These are phyloP conservation scores for Hyphantria cunea DNA, from an alignment of 1,140 invertebrate species.

Conservation along the genomic window DNA sequence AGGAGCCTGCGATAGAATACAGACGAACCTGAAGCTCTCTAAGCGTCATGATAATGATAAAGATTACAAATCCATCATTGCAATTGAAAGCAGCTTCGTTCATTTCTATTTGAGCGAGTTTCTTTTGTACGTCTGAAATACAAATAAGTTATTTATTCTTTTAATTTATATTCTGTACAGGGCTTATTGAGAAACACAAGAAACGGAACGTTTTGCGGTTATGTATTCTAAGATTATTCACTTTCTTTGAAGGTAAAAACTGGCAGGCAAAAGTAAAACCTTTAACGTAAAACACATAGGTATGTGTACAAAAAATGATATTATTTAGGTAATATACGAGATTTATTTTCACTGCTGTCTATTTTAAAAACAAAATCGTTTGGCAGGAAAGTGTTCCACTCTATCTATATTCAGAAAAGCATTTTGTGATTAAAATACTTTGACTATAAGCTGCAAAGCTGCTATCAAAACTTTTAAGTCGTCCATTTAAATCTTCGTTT, in stretches of 20 bases:
- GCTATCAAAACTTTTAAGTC: background rate
- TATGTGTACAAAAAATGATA: no score
- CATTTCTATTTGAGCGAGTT: slow-evolving; percentile 19
- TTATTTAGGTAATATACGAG: no score
- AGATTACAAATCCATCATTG: no score
- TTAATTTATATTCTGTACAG: slow-evolving; percentile 27
- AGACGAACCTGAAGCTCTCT: no score
- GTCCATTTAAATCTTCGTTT: background rate
- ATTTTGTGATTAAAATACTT: background rate
- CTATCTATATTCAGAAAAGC: background rate
- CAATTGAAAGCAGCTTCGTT: background rate
- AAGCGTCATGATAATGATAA: no score
- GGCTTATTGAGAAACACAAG: slow-evolving; percentile 14
- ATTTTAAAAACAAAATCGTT: slow-evolving; percentile 4
- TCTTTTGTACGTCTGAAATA: slow-evolving; percentile 25
- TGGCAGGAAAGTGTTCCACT: background rate
- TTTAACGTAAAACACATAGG: no score
- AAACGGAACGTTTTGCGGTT: slow-evolving; percentile 17
- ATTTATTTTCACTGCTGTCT: background rate
- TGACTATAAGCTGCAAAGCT: background rate
- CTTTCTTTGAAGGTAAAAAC: no score
- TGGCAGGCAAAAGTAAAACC: no score
- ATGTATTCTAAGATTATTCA: slow-evolving; percentile 12
- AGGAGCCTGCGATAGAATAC: no score
- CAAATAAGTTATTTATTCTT: slow-evolving; percentile 24